phyloP scores from a whole-genome alignment of 2,888 invertebrate genomes.

The Agriopis aurantiaria region DNA sequence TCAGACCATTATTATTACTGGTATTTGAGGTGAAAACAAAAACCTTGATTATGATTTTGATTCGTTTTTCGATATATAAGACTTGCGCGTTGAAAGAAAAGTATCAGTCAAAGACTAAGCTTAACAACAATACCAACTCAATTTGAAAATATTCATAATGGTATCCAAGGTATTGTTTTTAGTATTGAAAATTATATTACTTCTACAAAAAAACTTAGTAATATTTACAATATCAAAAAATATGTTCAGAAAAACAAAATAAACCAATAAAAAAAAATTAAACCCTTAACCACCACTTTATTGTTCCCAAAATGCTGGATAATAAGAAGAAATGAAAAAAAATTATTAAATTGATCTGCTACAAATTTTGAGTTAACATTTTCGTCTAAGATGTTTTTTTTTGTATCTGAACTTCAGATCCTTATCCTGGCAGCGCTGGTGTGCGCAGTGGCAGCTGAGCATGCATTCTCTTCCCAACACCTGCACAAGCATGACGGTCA shows the following conservation, averaged over 20 bases:
- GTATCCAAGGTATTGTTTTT: constrained; percentile 45
- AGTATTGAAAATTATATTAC: constrained; percentile 1
- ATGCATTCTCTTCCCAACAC: constrained; percentile 56
- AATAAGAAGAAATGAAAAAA: too few relatives aligned
- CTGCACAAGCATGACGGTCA: constrained; percentile 56
- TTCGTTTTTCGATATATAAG: constrained; percentile 49
- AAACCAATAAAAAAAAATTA: too few relatives aligned
- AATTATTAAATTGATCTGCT: too few relatives aligned
- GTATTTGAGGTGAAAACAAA: constrained; percentile 41
- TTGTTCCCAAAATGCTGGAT: too few relatives aligned
- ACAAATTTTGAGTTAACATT: too few relatives aligned
- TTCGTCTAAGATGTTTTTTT: neutral
- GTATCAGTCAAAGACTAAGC: constrained; percentile 49
- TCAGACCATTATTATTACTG: constrained; percentile 18
- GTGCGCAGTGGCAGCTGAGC: constrained; percentile 43
- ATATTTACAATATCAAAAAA: too few relatives aligned
- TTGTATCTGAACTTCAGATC: constrained; percentile 11
- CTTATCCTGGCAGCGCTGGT: constrained; percentile 35
- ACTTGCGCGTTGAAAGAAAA: constrained; percentile 37
- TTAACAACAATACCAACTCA: constrained; percentile 34
- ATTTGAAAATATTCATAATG: constrained; percentile 41
- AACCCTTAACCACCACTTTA: too few relatives aligned
- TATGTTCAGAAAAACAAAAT: too few relatives aligned
- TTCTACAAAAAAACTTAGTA: neutral
- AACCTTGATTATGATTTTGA: constrained; percentile 49